A percentile compares a stretch with the other conserved stretches of the same genome.
Evolutionary conservation across 2,113 vertebrate species (phyloP).

Genomic region (Protobothrops mucrosquamatus): DNA sequence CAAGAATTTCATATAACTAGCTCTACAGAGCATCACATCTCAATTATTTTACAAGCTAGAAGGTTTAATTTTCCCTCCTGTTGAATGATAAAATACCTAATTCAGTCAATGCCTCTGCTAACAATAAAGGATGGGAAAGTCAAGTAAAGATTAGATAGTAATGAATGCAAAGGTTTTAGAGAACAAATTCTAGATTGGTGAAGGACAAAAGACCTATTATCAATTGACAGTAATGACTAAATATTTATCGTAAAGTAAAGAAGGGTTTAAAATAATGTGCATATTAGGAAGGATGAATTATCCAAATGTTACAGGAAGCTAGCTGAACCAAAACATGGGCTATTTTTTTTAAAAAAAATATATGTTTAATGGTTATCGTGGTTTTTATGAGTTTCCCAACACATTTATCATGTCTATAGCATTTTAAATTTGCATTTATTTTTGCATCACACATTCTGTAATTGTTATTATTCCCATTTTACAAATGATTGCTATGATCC

Average conservation of each 20-base stretch:
- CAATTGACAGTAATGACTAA: constrained; percentile 40
- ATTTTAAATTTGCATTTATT: background rate
- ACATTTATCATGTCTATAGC: background rate
- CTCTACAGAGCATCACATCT: constrained; percentile 50
- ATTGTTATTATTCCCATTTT: background rate
- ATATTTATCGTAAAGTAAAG: background rate
- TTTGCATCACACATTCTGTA: background rate
- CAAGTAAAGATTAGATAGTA: constrained; percentile 22
- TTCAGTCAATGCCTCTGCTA: too few relatives aligned
- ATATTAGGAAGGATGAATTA: constrained; percentile 59
- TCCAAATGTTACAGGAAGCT: constrained; percentile 43
- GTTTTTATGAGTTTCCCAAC: background rate
- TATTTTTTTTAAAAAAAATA: constrained; percentile 1
- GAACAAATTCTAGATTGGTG: constrained; percentile 50
- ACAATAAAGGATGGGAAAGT: constrained; percentile 27
- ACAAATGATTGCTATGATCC: background rate
- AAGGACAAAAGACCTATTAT: constrained; percentile 43
- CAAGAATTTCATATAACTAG: constrained; percentile 42
- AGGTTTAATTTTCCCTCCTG: too few relatives aligned
- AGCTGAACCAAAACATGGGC: background rate
- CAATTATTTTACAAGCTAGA: constrained; percentile 48
- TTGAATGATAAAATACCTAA: too few relatives aligned
- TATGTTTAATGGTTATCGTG: background rate
- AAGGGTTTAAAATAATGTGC: constrained; percentile 53
- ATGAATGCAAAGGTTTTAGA: constrained; percentile 42